Evolutionary conservation across 2,888 invertebrate species (phyloP).

Genomic region (Tiliacea aurago): DNA sequence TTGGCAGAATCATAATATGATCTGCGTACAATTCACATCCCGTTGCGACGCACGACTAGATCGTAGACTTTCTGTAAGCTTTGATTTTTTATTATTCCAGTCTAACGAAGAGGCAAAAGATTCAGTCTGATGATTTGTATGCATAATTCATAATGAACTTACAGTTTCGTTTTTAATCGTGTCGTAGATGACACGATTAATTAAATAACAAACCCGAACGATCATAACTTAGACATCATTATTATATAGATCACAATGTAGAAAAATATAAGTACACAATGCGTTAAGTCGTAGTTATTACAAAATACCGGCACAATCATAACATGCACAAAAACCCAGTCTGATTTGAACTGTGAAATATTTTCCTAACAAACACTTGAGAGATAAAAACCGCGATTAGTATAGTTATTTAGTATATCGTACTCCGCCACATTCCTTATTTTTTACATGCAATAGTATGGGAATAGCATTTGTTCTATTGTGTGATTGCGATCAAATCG

Average conservation of each 20-base stretch:
- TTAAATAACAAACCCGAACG: neutral
- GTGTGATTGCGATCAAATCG: conserved; percentile 51
- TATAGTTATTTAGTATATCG: conserved; percentile 48
- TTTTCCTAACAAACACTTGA: conserved; percentile 41
- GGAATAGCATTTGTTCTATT: conserved; percentile 61
- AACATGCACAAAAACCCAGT: conserved; percentile 20
- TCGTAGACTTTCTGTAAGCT: neutral
- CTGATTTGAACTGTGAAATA: conserved; percentile 36
- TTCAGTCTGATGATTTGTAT: neutral
- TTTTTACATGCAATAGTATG: conserved; percentile 52
- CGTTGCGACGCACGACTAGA: neutral
- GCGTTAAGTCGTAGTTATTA: neutral
- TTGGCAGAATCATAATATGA: no score
- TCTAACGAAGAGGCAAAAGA: no score
- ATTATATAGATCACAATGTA: neutral
- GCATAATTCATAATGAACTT: neutral
- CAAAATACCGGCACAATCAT: conserved; percentile 21
- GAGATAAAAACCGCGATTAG: conserved; percentile 49
- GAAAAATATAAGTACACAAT: neutral
- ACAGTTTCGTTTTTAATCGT: neutral
- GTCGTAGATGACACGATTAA: neutral
- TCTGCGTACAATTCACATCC: no score
- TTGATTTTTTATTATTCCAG: neutral
- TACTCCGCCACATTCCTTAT: conserved; percentile 46
- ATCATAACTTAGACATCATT: neutral